Conservation (phyloP, 2,113 vertebrate species). For the Alouatta palliata region DNA sequence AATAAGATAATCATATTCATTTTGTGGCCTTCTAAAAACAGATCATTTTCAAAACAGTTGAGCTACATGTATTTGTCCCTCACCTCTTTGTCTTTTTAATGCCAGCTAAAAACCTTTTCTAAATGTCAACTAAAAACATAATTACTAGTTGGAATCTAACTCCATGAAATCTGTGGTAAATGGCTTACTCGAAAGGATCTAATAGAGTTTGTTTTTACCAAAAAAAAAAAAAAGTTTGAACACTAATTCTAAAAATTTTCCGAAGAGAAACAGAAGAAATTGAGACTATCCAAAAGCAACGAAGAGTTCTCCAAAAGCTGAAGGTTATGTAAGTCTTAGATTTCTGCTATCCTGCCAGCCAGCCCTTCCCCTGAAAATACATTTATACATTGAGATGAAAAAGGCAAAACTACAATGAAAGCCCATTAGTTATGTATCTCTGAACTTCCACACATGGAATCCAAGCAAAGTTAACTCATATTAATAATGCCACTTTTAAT, state of each 20-base stretch:
- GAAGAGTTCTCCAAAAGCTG: neutral
- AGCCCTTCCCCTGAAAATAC: neutral
- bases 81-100: neutral
- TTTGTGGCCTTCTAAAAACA: neutral
- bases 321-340: neutral
- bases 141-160: constrained; percentile 22
- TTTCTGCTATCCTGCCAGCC: neutral
- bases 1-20: constrained; percentile 22
- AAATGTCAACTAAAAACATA: constrained; percentile 25
- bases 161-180: neutral
- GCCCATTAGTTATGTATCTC: neutral
- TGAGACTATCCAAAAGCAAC: neutral
- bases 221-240: constrained; percentile 2
- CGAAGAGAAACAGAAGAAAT: constrained; percentile 11
- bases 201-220: neutral
- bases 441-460: neutral
- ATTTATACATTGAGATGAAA: neutral
- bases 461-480: neutral
- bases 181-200: neutral
- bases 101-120: neutral
- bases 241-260: neutral
- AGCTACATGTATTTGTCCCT: neutral
- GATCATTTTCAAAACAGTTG: neutral
- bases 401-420: neutral
- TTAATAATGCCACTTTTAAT: constrained; percentile 23